These are phyloP conservation scores for Leucoraja ocellata DNA, from an alignment of 2,797 vertebrate species.

Conservation along the genomic window DNA sequence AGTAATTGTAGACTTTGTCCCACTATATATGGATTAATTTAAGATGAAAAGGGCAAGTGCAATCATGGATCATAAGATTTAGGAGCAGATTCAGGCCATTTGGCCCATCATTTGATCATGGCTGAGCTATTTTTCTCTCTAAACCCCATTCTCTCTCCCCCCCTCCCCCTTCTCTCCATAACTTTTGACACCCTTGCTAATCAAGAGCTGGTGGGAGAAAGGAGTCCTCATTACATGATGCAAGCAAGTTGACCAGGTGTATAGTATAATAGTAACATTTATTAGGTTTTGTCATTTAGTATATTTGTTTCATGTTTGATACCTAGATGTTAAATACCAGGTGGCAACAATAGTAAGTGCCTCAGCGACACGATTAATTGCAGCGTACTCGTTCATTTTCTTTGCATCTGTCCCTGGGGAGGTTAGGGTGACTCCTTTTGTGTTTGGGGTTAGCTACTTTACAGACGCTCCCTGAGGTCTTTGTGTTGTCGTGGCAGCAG, in stretches of 20 bases:
- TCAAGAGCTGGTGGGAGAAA: background rate
- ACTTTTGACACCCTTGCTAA: no score
- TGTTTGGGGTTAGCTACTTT: conserved; percentile 1
- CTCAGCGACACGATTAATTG: background rate
- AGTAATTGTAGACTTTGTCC: background rate
- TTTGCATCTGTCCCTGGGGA: background rate
- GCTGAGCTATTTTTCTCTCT: no score
- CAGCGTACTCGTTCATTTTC: background rate
- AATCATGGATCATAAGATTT: no score
- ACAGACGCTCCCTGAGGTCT: conserved; percentile 35
- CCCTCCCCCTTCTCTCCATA: no score
- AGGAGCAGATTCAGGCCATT: no score
- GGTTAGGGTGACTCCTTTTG: conserved; percentile 3
- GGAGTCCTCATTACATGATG: no score
- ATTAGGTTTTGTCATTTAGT: background rate
- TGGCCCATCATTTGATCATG: no score
- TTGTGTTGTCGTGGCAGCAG: conserved; percentile 36
- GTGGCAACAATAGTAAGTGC: background rate
- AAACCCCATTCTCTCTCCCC: no score
- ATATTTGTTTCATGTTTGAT: background rate
- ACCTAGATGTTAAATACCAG: background rate
- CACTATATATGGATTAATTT: background rate
- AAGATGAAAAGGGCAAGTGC: background rate
- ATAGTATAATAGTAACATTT: background rate
- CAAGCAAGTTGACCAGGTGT: background rate